phyloP scores from a whole-genome alignment of 2,797 vertebrate species.

The Gouania willdenowi region DNA sequence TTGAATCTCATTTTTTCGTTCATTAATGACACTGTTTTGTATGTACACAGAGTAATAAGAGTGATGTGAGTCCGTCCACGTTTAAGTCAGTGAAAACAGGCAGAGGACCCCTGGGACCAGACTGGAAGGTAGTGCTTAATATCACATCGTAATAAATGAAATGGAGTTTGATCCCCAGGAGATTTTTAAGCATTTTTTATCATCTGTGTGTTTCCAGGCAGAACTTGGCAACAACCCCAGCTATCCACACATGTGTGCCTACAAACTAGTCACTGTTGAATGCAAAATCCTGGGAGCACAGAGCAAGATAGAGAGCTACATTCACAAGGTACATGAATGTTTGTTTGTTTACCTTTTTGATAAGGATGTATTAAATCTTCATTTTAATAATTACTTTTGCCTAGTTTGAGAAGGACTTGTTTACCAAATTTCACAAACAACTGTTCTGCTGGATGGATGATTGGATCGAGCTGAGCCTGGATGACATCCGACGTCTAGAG shows the following conservation, averaged over 20 bases:
- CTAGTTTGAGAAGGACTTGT: constrained; percentile 93
- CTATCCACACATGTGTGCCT: constrained; percentile 96
- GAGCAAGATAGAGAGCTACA: constrained; percentile 82
- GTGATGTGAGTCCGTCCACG: constrained; percentile 87
- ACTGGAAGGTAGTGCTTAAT: constrained; percentile 83
- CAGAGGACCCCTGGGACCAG: constrained; percentile 84
- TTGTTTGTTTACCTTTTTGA: neutral
- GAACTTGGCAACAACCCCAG: constrained; percentile 79
- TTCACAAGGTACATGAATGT: constrained; percentile 81
- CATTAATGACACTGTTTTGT: neutral
- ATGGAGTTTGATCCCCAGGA: too few relatives aligned
- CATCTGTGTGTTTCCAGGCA: constrained; percentile 73
- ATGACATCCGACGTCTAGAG: constrained; percentile 95
- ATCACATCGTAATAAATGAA: neutral
- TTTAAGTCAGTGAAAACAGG: constrained; percentile 90
- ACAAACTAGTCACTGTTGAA: constrained; percentile 91
- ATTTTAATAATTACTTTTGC: too few relatives aligned
- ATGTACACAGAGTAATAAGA: constrained; percentile 86
- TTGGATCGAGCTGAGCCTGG: constrained; percentile 93
- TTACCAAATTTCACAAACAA: constrained; percentile 95
- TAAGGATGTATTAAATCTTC: neutral
- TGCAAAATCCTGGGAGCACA: constrained; percentile 88
- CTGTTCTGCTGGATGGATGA: constrained; percentile 93
- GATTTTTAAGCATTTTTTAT: neutral
- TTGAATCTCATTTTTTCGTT: neutral